Base-by-base conservation (phyloP, 2,113 vertebrate genomes). In the Sorex araneus region DNA sequence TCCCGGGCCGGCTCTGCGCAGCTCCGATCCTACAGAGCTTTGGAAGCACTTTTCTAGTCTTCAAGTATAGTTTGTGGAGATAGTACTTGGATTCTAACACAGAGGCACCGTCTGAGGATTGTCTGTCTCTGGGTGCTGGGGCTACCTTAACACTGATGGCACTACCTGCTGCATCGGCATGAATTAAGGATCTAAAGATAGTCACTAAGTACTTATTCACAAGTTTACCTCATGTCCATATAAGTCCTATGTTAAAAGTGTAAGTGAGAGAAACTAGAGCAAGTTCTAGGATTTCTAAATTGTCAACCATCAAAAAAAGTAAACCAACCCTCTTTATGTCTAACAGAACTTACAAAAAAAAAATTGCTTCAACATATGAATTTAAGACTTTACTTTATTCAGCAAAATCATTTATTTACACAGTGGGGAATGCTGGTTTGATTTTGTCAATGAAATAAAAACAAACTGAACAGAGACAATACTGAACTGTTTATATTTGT, bases 381-480 rank as follows among this genome's bases (percentile, higher is more conserved):
- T 98, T 98, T 98, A 98, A 98, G 98, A 98, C 97, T 98, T 98
- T 73, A 98, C 97, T 98, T 98, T 98, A 98, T 98, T 98, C 98
- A 97, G 98, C 98, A 98, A 98, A 98, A 98, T 97, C 96, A 95
- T 98, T 97, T 98, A 98, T 98, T 98, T 98, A 98, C 98, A 98
- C 97, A 98, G 96, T 93, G 97, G 98, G 98, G 95, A 98, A 98
- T 91, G 98, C 98, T 98, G 98, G 97, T 97, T 97, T 98, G 97
- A 96, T 94, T 16, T 95, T 97, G 97, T 98, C 97, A 97, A 97
- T 96, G 97, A 97, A 97, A 98, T 97, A 98, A 98, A 98, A 98
- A 98, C 97, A 97, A 98, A 97, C 45, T 95, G 97, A 98, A 97
- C 97, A 98, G 96, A 97, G 97, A 98, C 97, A 97, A 97, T 97